These are phyloP conservation scores for Macrobrachium rosenbergii DNA, from an alignment of 1,140 invertebrate genomes.

Conservation along the genomic window DNA sequence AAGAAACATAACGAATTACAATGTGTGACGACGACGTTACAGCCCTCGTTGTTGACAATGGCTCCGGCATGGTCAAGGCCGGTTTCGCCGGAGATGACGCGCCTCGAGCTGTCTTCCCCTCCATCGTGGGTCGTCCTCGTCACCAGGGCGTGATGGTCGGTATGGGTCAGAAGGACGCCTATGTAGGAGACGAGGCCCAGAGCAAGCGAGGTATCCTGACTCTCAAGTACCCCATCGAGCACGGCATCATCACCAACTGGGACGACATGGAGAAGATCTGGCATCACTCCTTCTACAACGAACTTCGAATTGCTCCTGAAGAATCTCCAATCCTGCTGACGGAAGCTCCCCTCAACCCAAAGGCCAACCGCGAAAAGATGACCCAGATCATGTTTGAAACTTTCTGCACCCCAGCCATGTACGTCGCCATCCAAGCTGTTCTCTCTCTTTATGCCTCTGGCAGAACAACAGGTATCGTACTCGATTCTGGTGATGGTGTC, in stretches of 20 bases:
- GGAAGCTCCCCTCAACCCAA: constrained; percentile 92
- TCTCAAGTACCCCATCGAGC: constrained; percentile 93
- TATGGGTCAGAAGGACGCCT: constrained; percentile 93
- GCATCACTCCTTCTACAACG: constrained; percentile 96
- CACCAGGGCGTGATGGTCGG: constrained; percentile 86
- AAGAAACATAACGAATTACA: too few species aligned
- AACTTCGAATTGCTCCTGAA: constrained; percentile 92
- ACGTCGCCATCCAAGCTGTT: too few species aligned
- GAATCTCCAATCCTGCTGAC: constrained; percentile 85
- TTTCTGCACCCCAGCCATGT: too few species aligned
- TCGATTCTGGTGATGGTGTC: too few species aligned
- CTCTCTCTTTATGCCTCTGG: too few species aligned
- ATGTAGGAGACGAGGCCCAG: constrained; percentile 93
- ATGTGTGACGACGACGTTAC: too few species aligned
- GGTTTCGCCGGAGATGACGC: constrained; percentile 79
- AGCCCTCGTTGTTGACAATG: constrained; percentile 72
- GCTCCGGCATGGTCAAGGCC: constrained; percentile 78
- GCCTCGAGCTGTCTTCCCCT: constrained; percentile 78
- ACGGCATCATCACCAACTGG: constrained; percentile 97
- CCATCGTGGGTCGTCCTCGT: constrained; percentile 76
- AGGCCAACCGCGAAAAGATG: constrained; percentile 85
- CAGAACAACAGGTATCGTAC: too few species aligned
- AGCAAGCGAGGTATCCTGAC: constrained; percentile 92
- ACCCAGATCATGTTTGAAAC: constrained; percentile 76
- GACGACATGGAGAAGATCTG: constrained; percentile 98